A percentile compares a stretch with the other conserved stretches of the same genome.
phyloP scores from a whole-genome alignment of 2,888 invertebrate species.

The Xestia c-nigrum region DNA sequence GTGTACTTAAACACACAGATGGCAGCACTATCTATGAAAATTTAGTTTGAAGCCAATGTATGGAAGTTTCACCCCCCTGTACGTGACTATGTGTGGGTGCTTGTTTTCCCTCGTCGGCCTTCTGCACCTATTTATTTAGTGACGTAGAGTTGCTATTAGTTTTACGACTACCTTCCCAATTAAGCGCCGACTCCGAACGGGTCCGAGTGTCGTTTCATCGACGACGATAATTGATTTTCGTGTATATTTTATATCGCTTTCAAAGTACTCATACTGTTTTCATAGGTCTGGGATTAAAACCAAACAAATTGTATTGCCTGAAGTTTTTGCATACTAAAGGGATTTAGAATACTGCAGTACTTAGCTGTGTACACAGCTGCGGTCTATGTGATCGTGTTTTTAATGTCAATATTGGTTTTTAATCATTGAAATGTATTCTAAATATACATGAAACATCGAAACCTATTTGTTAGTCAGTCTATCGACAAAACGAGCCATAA shows the following conservation, averaged over 20 bases:
- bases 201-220: constrained; percentile 9
- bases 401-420: constrained; percentile 14
- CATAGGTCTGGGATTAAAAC: constrained; percentile 19
- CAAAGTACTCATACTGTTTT: constrained; percentile 15
- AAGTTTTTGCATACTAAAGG: constrained; percentile 1
- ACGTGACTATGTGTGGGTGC: background rate
- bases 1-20: too few species aligned
- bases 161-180: constrained; percentile 55
- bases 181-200: constrained; percentile 28
- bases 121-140: background rate
- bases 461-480: background rate
- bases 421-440: background rate
- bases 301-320: constrained; percentile 1
- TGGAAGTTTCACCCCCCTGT: too few species aligned
- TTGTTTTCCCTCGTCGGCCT: background rate
- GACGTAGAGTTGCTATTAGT: constrained; percentile 29
- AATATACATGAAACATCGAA: background rate
- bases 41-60: too few species aligned
- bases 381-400: background rate
- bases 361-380: background rate
- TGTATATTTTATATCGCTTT: constrained; percentile 44
- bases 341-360: constrained; percentile 2
- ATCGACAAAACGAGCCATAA: background rate
- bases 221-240: constrained; percentile 50
- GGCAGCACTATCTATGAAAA: too few species aligned